phyloP scores from a whole-genome alignment of 2,888 invertebrate species.

The Protophormia terraenovae region DNA sequence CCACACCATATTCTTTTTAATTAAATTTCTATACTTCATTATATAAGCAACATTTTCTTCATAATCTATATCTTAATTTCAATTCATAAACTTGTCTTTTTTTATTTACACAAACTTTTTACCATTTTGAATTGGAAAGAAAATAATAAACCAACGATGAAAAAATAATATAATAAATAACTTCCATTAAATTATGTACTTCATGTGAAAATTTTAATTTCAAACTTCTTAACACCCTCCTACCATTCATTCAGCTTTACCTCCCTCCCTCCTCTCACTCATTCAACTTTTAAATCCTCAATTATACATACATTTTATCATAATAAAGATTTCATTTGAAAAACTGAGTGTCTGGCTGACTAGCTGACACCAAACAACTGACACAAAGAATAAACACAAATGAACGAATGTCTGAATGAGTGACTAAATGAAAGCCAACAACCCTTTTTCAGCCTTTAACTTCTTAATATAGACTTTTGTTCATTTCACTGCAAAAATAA shows the following conservation, averaged over 20 bases:
- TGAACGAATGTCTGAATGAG: conserved; percentile 15
- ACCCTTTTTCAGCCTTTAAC: conserved; percentile 49
- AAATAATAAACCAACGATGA: conserved; percentile 1
- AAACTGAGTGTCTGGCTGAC: conserved; percentile 35
- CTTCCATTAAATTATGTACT: conserved; percentile 79
- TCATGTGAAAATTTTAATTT: conserved; percentile 80
- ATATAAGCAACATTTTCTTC: conserved; percentile 35
- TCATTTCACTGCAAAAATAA: conserved; percentile 60
- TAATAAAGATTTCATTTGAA: conserved; percentile 66
- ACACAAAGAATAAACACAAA: conserved; percentile 34
- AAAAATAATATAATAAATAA: conserved; percentile 57
- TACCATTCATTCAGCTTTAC: not conserved
- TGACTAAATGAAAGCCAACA: conserved; percentile 42
- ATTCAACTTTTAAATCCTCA: conserved; percentile 56
- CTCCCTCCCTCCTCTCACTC: not conserved
- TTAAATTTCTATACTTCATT: conserved; percentile 33
- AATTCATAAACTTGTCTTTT: conserved; percentile 48
- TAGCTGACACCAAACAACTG: conserved; percentile 37
- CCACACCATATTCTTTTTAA: not conserved
- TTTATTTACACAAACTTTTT: conserved; percentile 36
- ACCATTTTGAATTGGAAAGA: conserved; percentile 24
- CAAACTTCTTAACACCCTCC: conserved; percentile 69
- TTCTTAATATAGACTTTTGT: conserved; percentile 53
- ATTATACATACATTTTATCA: conserved; percentile 67
- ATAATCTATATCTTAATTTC: conserved; percentile 61